phyloP scores from a whole-genome alignment of 2,888 invertebrate genomes.

The Drosophila neonasuta region DNA sequence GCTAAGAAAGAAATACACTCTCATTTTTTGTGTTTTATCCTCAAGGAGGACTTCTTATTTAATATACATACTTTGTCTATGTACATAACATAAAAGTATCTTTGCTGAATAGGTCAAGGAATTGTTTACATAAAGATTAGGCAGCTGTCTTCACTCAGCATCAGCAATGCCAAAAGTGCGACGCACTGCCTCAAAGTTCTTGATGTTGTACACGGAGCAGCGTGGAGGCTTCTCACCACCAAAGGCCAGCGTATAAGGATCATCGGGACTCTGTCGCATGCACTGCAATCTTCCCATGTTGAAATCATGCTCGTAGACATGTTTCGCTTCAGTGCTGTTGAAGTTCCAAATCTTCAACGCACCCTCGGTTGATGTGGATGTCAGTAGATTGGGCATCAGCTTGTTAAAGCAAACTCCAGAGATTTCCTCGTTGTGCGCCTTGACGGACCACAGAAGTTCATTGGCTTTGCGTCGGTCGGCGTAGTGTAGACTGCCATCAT shows the following conservation, averaged over 20 bases:
- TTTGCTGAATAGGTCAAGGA: neutral
- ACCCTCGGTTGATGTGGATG: slow-evolving; percentile 91
- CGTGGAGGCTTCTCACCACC: slow-evolving; percentile 93
- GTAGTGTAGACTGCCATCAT: slow-evolving; percentile 87
- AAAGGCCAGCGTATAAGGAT: slow-evolving; percentile 89
- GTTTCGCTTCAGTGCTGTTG: slow-evolving; percentile 66
- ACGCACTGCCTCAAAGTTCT: slow-evolving; percentile 81
- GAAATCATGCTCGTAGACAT: slow-evolving; percentile 83
- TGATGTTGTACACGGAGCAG: slow-evolving; percentile 85
- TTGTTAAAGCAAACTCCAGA: slow-evolving; percentile 90
- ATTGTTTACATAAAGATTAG: neutral
- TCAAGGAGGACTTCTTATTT: slow-evolving; percentile 14
- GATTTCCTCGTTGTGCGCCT: slow-evolving; percentile 92
- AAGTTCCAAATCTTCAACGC: slow-evolving; percentile 94
- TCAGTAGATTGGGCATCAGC: slow-evolving; percentile 88
- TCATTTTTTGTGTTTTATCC: neutral
- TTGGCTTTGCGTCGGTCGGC: slow-evolving; percentile 88
- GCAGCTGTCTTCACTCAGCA: slow-evolving; percentile 18
- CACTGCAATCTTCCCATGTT: slow-evolving; percentile 89
- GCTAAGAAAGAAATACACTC: neutral
- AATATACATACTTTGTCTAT: slow-evolving; percentile 22
- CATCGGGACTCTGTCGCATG: slow-evolving; percentile 90
- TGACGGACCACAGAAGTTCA: slow-evolving; percentile 87
- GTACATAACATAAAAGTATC: slow-evolving; percentile 17
- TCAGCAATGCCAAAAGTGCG: slow-evolving; percentile 74